Base-by-base conservation (phyloP, 2,888 invertebrate species). In the Campopleginae sp. region DNA sequence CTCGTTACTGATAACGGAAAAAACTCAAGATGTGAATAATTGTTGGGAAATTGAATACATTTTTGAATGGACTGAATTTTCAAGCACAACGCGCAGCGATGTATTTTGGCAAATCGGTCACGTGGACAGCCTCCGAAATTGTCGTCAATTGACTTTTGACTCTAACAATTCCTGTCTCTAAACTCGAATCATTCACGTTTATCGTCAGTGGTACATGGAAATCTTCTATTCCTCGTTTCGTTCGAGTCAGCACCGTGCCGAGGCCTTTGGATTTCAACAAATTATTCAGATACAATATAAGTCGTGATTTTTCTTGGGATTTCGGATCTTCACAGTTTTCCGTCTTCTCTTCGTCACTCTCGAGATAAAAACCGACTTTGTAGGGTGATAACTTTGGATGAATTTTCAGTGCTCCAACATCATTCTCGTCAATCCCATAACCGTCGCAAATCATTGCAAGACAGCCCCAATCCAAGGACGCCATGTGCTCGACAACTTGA, bases 311-410 rank as follows among this genome's bases (percentile, higher is more conserved):
- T 61, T 88, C 86, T 10, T 82, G 81, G 4, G 72, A 68, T 44
- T 86, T 88, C 46, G 88, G 85, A 38, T 91, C 90, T 3, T 77
- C 82, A 54, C 92, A 89, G 48, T 58, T 48, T 1, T 74, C 65
- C 12, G 12, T 33, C 84, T 92, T 92, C 90, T 95, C 95, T 93
- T 91, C 93, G 84, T 88, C 91, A 91, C 74, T 63, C 38, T 95
- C 91, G 71, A 96, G 92, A 27, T 95, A 95, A 92, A 97, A 96
- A 68, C 95, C 95, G 84, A 97, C 95, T 94, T 97, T 97, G 90
- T 96, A 97, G 0, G 98, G 98, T 17, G 97, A 95, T 82, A 97
- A 94, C 93, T 95, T 96, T 82, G 96, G 95, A 90, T 97, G 96
- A 61, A 97, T 94, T 84, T 95, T 94, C 70, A 96, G 93, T 86